Conservation (phyloP, 2,113 vertebrate species). For the Cairina moschata region DNA sequence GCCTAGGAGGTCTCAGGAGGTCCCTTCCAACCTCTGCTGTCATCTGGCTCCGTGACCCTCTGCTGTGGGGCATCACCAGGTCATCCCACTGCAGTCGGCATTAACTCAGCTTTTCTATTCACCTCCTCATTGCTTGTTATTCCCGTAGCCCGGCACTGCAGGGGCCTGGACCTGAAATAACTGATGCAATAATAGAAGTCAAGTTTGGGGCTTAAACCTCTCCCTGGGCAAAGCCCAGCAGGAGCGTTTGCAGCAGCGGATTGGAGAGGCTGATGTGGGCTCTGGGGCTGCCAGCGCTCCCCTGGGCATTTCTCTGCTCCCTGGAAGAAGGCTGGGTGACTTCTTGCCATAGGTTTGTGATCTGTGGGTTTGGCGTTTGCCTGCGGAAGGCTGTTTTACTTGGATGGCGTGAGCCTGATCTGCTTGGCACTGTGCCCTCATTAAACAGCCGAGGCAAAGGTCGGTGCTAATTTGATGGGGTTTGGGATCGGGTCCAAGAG, state of each 20-base stretch:
- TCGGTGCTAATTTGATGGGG: neutral
- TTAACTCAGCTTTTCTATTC: neutral
- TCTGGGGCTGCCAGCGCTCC: accelerated
- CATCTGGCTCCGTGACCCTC: neutral
- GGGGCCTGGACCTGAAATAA: neutral
- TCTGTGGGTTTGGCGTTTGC: neutral
- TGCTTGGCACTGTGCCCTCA: neutral
- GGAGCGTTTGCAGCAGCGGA: neutral
- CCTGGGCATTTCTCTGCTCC: neutral
- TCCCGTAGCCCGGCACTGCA: neutral
- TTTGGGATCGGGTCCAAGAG: neutral
- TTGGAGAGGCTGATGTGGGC: accelerated
- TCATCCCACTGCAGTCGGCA: neutral
- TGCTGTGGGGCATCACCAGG: neutral
- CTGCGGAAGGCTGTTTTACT: neutral
- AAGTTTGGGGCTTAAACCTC: neutral
- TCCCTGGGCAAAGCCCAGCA: neutral
- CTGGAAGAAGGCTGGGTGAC: accelerated
- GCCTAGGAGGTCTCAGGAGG: neutral
- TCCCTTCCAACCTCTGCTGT: neutral
- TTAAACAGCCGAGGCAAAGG: neutral
- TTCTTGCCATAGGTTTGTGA: neutral
- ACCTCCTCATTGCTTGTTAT: neutral
- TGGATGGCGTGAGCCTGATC: neutral
- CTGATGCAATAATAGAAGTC: neutral